Base-by-base conservation (phyloP, 2,797 vertebrate species). In the Monodelphis domestica region DNA sequence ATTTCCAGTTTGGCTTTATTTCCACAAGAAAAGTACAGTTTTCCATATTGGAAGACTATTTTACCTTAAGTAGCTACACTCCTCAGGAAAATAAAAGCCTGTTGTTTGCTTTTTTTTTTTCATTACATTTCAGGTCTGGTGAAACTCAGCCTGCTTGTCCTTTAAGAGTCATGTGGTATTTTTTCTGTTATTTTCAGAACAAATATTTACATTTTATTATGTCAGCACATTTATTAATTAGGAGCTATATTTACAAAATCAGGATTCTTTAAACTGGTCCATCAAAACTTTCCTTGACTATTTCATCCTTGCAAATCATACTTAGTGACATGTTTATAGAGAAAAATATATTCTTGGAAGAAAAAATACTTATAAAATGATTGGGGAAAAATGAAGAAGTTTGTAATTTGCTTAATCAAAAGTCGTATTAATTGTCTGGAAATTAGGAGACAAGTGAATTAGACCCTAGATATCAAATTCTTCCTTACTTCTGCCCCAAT, bases 1-100 rank as follows among this genome's bases (percentile, higher is more conserved):
- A 63, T 94, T 94, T 94, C 33, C 89, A 84, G 2, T 56, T 95
- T 56, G 89, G 90, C 2, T 91, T n/a, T 78, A 59, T 94, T 94
- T 95, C 89, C 70, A 92, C 33, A 87, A 88, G 50, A 90, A 53
- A 53, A 17, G 15, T 57, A n/a, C 90, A 17, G 12, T 51, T 87
- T 94, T 93, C 5, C 28, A 26, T 95, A 94, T 63, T 3, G 91
- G 91, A 90, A 90, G 53, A 93, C 14, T 90, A 90, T 90, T 96
- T 95, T 59, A 24, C 55, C 54, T 51, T 93, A 94, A 88, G 70
- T 84, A 5, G 7, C 29, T 88, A 1, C 33, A 91, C 12, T 92
- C 88, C n/a, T 70, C 54, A 95, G 89, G 55, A 94, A 95, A 94
- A 51, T 10, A 84, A 30, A 78, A 54, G 7, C 2, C 26, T 59